These are phyloP conservation scores for Planococcus citri DNA, from an alignment of 1,140 invertebrate genomes.

Conservation along the genomic window DNA sequence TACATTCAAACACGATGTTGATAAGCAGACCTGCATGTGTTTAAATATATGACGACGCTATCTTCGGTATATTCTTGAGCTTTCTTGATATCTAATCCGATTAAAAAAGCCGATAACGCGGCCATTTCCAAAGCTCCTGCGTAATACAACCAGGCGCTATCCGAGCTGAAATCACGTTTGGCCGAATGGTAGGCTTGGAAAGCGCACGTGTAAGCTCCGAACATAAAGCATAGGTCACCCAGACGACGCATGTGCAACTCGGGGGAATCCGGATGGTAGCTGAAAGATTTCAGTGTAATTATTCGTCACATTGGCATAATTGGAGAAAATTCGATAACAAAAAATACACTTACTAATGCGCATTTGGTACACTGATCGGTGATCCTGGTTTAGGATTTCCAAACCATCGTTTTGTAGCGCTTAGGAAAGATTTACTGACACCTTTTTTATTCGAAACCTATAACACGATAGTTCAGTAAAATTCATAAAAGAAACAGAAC, in stretches of 20 bases:
- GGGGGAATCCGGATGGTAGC: constrained; percentile 74
- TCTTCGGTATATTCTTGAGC: constrained; percentile 86
- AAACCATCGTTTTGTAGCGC: constrained; percentile 90
- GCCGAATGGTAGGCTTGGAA: constrained; percentile 89
- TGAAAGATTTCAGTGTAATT: constrained; percentile 34
- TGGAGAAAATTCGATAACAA: neutral
- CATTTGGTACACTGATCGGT: constrained; percentile 31
- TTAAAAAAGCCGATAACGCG: constrained; percentile 80
- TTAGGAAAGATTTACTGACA: constrained; percentile 79
- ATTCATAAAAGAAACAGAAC: neutral
- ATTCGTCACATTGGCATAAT: too few species aligned
- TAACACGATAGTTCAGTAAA: constrained; percentile 23
- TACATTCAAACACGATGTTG: too few species aligned
- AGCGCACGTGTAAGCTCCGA: constrained; percentile 83
- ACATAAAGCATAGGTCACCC: constrained; percentile 92
- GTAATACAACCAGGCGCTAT: constrained; percentile 94
- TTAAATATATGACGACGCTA: constrained; percentile 77
- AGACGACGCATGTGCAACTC: constrained; percentile 85
- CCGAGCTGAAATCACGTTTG: constrained; percentile 89
- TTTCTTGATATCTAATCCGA: constrained; percentile 55
- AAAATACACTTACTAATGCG: constrained; percentile 9
- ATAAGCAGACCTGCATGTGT: constrained; percentile 61
- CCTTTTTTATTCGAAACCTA: constrained; percentile 74
- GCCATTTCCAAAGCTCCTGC: constrained; percentile 94
- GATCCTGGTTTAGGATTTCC: constrained; percentile 70